A percentile compares a stretch with the other conserved stretches of the same genome.
phyloP scores from a whole-genome alignment of 64 coral and sea anemone species.

The Trachythela sp. region DNA sequence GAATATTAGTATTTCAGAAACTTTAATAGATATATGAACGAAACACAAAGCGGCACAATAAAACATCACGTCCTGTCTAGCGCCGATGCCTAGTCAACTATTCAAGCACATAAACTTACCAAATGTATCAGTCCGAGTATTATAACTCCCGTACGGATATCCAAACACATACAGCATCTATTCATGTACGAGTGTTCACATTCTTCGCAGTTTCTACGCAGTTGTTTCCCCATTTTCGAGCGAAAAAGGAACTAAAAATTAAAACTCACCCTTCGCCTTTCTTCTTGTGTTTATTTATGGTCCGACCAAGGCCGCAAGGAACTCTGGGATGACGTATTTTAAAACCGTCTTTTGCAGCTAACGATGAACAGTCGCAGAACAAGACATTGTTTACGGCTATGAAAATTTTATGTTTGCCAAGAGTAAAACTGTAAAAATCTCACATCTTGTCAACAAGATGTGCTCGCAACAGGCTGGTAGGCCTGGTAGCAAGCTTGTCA shows the following conservation, averaged over 20 bases:
- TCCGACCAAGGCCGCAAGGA: background rate
- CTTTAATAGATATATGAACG: background rate
- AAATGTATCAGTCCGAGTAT: background rate
- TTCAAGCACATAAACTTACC: background rate
- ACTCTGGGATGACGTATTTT: background rate
- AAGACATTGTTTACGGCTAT: no score
- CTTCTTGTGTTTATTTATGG: background rate
- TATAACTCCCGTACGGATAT: constrained; percentile 11
- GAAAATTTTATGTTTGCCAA: no score
- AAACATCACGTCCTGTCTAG: background rate
- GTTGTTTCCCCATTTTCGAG: background rate
- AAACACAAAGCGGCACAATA: background rate
- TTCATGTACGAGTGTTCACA: constrained; percentile 28
- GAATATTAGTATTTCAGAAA: background rate
- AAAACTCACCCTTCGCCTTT: background rate
- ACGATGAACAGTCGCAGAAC: background rate
- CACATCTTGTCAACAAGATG: no score
- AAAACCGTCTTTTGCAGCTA: background rate
- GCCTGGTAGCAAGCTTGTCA: no score
- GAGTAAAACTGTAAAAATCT: background rate
- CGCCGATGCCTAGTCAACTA: background rate
- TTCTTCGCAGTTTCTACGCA: background rate
- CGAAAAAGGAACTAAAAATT: background rate
- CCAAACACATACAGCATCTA: constrained; percentile 20
- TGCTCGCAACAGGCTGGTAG: no score